A percentile compares a stretch with the other conserved stretches of the same genome.
Evolutionary conservation across 2,797 vertebrate species (phyloP).

Genomic region (Oryzias sinensis): DNA sequence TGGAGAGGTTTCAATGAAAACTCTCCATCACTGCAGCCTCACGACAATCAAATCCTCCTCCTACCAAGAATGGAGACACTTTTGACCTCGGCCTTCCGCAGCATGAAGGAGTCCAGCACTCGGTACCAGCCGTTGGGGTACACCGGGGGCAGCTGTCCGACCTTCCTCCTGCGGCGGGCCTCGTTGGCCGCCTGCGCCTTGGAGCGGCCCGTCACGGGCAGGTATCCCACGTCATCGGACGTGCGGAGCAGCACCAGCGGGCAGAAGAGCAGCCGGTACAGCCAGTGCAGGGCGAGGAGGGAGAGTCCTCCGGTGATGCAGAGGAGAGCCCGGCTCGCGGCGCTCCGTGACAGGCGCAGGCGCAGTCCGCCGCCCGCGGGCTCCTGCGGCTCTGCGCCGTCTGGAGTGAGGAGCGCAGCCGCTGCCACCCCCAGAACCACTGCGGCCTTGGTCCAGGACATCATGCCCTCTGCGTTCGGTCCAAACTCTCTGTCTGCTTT

Average conservation of each 20-base stretch:
- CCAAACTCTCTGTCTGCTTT: too few relatives aligned
- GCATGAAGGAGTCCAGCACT: slow-evolving; percentile 76
- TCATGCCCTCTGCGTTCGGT: neutral
- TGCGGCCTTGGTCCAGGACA: slow-evolving; percentile 29
- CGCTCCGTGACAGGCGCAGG: slow-evolving; percentile 33
- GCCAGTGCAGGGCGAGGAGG: slow-evolving; percentile 50
- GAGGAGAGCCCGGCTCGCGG: slow-evolving; percentile 25
- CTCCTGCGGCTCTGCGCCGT: slow-evolving; percentile 42
- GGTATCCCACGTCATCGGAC: slow-evolving; percentile 80
- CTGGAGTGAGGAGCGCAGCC: slow-evolving; percentile 44
- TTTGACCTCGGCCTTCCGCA: slow-evolving; percentile 72
- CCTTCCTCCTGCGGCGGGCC: slow-evolving; percentile 74
- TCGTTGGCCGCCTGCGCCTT: slow-evolving; percentile 73
- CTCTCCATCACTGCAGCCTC: too few relatives aligned
- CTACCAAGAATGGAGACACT: slow-evolving; percentile 77
- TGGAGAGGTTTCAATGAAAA: too few relatives aligned
- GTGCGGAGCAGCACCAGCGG: slow-evolving; percentile 75
- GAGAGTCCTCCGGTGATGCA: slow-evolving; percentile 51
- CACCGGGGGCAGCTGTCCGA: slow-evolving; percentile 79
- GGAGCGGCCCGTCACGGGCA: slow-evolving; percentile 68
- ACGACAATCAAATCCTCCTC: neutral
- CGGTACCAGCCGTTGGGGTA: slow-evolving; percentile 87
- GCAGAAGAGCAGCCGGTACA: slow-evolving; percentile 70
- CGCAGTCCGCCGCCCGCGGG: slow-evolving; percentile 6
- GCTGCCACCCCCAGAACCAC: slow-evolving; percentile 41